phyloP scores from a whole-genome alignment of 2,797 vertebrate species.

The Lepilemur septentrionalis region DNA sequence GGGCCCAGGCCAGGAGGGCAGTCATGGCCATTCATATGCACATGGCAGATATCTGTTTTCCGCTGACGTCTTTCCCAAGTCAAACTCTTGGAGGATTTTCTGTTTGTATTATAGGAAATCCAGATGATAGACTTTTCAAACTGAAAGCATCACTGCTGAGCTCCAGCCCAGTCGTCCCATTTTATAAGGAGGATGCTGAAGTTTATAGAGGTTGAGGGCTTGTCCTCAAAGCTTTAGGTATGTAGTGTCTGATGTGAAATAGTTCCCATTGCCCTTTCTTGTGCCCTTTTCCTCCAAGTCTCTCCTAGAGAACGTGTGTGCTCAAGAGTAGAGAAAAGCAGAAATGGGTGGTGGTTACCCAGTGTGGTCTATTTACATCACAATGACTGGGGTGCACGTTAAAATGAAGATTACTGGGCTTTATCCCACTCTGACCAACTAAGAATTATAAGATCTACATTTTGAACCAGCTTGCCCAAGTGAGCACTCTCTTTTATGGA shows the following conservation, averaged over 20 bases:
- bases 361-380: background rate
- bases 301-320: background rate
- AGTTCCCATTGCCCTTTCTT: background rate
- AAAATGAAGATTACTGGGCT: background rate
- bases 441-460: background rate
- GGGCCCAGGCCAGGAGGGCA: background rate
- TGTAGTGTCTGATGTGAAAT: background rate
- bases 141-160: background rate
- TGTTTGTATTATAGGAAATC: background rate
- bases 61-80: background rate
- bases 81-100: background rate
- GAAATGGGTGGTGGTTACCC: background rate
- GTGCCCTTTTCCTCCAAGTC: background rate
- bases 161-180: background rate
- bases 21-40: too few species aligned
- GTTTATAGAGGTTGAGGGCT: background rate
- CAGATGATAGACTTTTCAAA: background rate
- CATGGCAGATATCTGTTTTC: background rate
- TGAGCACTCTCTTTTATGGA: background rate
- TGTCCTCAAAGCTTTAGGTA: background rate
- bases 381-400: background rate
- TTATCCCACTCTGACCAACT: background rate
- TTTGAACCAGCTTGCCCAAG: background rate
- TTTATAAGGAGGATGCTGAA: background rate
- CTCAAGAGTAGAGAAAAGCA: background rate